Evolutionary conservation across 2,888 invertebrate species (phyloP).

Genomic region (Lasioglossum figueresi): DNA sequence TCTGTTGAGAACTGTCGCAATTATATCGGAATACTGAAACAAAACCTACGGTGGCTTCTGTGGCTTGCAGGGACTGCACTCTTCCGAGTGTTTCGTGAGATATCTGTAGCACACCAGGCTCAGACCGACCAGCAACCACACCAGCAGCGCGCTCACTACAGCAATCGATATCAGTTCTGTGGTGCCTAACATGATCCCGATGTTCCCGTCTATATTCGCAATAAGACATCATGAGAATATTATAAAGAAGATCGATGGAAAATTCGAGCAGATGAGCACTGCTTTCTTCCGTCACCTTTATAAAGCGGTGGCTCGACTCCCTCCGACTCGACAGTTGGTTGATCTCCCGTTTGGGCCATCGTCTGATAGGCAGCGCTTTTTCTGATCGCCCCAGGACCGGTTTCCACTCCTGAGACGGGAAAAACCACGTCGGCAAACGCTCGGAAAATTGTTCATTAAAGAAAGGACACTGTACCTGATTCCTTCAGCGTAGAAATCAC

Average conservation of each 20-base stretch:
- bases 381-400: conserved; percentile 38
- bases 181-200: conserved; percentile 63
- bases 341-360: conserved; percentile 67
- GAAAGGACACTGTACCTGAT: conserved; percentile 70
- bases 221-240: neutral
- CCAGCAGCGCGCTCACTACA: conserved; percentile 71
- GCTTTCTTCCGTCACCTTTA: conserved; percentile 60
- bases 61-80: conserved; percentile 65
- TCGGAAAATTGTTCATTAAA: conserved; percentile 39
- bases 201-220: conserved; percentile 40
- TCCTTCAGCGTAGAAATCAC: conserved; percentile 82
- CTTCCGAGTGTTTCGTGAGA: conserved; percentile 68
- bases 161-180: conserved; percentile 76
- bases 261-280: neutral
- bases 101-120: conserved; percentile 76
- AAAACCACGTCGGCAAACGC: conserved; percentile 19
- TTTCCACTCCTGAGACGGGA: conserved; percentile 34
- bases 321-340: conserved; percentile 26
- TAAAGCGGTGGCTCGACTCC: conserved; percentile 62
- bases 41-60: conserved; percentile 68
- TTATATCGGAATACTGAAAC: neutral
- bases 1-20: too few species aligned
- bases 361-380: conserved; percentile 68
- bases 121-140: conserved; percentile 77
- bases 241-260: conserved; percentile 1